Conservation (phyloP, 1,140 invertebrate species). For the Centruroides sculpturatus region DNA sequence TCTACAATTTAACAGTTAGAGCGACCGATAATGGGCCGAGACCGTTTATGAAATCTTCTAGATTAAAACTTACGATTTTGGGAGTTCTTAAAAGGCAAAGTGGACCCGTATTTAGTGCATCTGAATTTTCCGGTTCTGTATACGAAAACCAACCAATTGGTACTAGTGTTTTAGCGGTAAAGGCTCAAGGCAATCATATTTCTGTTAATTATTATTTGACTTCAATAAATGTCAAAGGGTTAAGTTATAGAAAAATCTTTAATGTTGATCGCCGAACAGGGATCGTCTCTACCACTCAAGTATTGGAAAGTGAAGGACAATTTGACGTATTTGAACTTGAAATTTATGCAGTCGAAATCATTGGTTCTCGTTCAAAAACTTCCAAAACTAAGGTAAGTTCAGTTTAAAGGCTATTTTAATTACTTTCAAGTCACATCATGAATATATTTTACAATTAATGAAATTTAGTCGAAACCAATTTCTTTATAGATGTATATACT, state of each 20-base stretch:
- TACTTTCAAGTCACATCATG: too few relatives aligned
- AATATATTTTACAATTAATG: too few relatives aligned
- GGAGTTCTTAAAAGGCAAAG: constrained; percentile 33
- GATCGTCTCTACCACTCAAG: constrained; percentile 63
- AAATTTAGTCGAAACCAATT: too few relatives aligned
- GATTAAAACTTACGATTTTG: constrained; percentile 65
- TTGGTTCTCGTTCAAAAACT: constrained; percentile 43
- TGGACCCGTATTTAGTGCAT: constrained; percentile 26
- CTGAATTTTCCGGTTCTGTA: constrained; percentile 42
- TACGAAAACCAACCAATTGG: constrained; percentile 74
- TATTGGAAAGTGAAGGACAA: constrained; percentile 69
- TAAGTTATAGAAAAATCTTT: constrained; percentile 61
- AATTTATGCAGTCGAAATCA: constrained; percentile 57
- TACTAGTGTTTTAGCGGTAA: constrained; percentile 74
- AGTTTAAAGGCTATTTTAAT: background rate
- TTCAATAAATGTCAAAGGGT: constrained; percentile 50
- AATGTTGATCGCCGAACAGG: constrained; percentile 76
- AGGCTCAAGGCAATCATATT: constrained; percentile 65
- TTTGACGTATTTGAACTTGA: constrained; percentile 59
- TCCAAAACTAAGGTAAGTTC: constrained; percentile 46
- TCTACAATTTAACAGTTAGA: constrained; percentile 66
- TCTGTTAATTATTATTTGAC: constrained; percentile 85
- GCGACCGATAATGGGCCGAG: constrained; percentile 82
- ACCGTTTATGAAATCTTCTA: constrained; percentile 62
- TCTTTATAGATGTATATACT: too few relatives aligned